phyloP scores from a whole-genome alignment of 1,140 invertebrate genomes.

The Drosophila tropicalis region DNA sequence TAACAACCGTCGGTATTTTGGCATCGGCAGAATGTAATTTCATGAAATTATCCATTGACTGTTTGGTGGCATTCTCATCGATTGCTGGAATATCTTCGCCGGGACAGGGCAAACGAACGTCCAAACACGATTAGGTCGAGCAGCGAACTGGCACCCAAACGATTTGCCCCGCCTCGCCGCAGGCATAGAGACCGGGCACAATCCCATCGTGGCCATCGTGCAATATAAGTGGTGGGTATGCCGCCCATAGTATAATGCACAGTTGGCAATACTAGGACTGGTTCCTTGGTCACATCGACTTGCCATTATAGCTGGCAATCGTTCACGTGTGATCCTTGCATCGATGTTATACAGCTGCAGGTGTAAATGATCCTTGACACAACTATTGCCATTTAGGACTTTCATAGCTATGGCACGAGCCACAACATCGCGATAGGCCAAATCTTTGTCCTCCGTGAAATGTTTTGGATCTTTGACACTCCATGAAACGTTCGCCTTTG shows the following conservation, averaged over 20 bases:
- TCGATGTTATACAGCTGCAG: slow-evolving; percentile 98
- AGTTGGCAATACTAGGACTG: slow-evolving; percentile 98
- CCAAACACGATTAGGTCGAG: slow-evolving; percentile 99
- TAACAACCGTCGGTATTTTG: slow-evolving; percentile 89
- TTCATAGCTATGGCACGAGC: slow-evolving; percentile 98
- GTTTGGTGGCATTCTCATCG: slow-evolving; percentile 92
- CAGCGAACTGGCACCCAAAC: slow-evolving; percentile 98
- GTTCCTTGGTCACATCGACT: slow-evolving; percentile 98
- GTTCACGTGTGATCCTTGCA: slow-evolving; percentile 92
- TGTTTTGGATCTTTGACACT: too few species aligned
- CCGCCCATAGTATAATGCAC: slow-evolving; percentile 99
- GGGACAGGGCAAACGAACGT: slow-evolving; percentile 95
- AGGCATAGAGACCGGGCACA: slow-evolving; percentile 88
- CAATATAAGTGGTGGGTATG: slow-evolving; percentile 96
- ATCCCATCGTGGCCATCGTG: slow-evolving; percentile 88
- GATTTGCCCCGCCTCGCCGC: slow-evolving; percentile 94
- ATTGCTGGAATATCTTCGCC: slow-evolving; percentile 90
- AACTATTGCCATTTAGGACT: slow-evolving; percentile 96
- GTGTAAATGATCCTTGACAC: slow-evolving; percentile 98
- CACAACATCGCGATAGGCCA: slow-evolving; percentile 99
- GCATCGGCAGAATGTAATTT: slow-evolving; percentile 91
- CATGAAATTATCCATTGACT: slow-evolving; percentile 96
- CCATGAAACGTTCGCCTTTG: slow-evolving; percentile 99
- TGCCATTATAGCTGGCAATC: slow-evolving; percentile 94
- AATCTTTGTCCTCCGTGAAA: slow-evolving; percentile 98